Evolutionary conservation across 2,888 invertebrate species (phyloP).

Genomic region (Lycophotia porphyrea): DNA sequence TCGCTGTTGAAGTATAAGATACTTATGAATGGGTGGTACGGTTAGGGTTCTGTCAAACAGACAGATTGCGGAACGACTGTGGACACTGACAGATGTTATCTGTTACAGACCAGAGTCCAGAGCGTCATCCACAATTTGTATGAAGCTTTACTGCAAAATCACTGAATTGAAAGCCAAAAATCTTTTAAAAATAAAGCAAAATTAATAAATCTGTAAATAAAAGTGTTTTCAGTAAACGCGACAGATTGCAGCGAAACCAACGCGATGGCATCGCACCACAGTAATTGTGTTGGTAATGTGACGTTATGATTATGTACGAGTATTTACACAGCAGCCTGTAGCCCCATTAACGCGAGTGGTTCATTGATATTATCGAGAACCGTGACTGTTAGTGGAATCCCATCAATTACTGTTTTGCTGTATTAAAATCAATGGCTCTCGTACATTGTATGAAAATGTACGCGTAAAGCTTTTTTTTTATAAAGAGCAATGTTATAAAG

Average conservation of each 20-base stretch:
- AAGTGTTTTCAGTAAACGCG: background rate
- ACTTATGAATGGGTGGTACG: background rate
- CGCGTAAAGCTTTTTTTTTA: no score
- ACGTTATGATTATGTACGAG: background rate
- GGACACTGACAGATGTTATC: background rate
- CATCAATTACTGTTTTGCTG: background rate
- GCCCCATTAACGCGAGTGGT: background rate
- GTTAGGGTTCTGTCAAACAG: background rate
- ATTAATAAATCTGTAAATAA: background rate
- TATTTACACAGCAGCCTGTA: background rate
- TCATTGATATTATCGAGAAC: constrained; percentile 2
- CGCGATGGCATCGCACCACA: background rate
- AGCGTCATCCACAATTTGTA: background rate
- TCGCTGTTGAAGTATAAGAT: background rate
- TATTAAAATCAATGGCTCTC: background rate
- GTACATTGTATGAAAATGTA: background rate
- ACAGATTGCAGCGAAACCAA: background rate
- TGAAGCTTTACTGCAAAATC: background rate
- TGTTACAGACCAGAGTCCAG: no score
- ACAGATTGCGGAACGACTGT: background rate
- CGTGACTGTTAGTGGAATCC: background rate
- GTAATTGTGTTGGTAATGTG: background rate
- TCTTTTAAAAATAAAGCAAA: background rate
- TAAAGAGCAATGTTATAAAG: no score
- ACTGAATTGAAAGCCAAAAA: background rate